A percentile compares a stretch with the other conserved stretches of the same genome.
Conservation (phyloP, 2,113 vertebrate species). For the Picathartes gymnocephalus region DNA sequence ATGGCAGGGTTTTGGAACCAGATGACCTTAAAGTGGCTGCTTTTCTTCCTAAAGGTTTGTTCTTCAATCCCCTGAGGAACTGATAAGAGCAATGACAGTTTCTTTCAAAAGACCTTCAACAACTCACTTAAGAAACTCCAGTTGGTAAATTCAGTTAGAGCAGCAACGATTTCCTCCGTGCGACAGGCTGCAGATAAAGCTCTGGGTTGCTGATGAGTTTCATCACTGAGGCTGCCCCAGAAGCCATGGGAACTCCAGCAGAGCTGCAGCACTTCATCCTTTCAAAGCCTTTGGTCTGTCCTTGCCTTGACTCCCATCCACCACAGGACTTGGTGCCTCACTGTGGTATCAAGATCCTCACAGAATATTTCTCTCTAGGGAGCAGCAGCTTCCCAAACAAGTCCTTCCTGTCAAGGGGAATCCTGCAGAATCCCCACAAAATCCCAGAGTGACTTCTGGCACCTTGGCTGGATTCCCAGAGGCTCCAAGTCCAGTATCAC, state of each 20-base stretch:
- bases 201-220: neutral
- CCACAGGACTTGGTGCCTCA: neutral
- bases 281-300: neutral
- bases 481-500: neutral
- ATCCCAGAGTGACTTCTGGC: neutral
- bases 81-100: neutral
- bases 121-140: neutral
- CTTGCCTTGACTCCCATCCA: neutral
- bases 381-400: neutral
- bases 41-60: neutral
- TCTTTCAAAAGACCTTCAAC: slow-evolving; percentile 3
- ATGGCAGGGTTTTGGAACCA: neutral
- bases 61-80: neutral
- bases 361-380: neutral
- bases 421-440: neutral
- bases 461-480: neutral
- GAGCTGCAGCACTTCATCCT: neutral
- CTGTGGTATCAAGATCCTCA: neutral
- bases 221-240: neutral
- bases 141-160: slow-evolving; percentile 14
- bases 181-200: neutral
- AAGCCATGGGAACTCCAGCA: neutral
- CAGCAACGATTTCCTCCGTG: neutral
- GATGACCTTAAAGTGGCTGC: neutral
- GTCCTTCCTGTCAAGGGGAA: neutral